Conservation (phyloP, 64 coral and sea anemone genomes). For the Stichodactyla mertensii region DNA sequence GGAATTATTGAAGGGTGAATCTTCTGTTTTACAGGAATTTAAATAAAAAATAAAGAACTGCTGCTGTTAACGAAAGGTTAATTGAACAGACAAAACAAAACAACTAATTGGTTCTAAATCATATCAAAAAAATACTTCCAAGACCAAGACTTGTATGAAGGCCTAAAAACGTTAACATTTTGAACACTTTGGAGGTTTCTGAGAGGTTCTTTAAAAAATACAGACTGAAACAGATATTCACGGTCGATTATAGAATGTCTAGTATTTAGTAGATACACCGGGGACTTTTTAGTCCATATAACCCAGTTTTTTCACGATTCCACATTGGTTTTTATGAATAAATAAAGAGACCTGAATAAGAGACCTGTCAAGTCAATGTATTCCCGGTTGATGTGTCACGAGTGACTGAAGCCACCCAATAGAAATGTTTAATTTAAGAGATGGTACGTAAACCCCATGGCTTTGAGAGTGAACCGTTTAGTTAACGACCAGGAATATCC, state of each 20-base stretch:
- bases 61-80: not conserved
- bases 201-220: too few species aligned
- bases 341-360: not conserved
- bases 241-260: too few species aligned
- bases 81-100: not conserved
- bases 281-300: not conserved
- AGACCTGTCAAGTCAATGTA: constrained; percentile 18
- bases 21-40: too few species aligned
- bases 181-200: too few species aligned
- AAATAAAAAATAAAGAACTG: not conserved
- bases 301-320: not conserved
- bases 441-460: constrained; percentile 9
- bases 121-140: not conserved
- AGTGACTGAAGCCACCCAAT: constrained; percentile 18
- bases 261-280: too few species aligned
- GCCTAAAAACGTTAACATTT: too few species aligned
- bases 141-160: too few species aligned
- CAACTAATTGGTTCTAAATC: not conserved
- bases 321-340: not conserved
- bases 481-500: constrained; percentile 11
- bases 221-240: too few species aligned
- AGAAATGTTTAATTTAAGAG: not conserved
- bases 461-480: not conserved
- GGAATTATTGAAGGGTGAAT: too few species aligned
- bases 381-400: constrained; percentile 16